A percentile compares a stretch with the other conserved stretches of the same genome.
Conservation (phyloP, 2,888 invertebrate genomes). For the Heliothis peltigera region DNA sequence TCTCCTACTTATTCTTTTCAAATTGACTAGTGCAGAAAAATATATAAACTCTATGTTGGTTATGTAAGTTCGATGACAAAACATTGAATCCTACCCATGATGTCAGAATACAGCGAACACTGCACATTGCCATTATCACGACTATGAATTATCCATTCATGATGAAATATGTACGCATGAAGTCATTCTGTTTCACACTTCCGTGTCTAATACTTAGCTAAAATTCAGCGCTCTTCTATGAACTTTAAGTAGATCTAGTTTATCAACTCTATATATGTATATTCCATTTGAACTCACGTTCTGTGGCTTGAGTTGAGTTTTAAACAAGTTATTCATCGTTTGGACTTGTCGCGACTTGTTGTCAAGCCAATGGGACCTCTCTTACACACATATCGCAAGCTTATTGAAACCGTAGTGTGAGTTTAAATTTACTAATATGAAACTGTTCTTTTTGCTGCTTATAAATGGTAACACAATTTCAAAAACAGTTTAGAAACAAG, state of each 20-base stretch:
- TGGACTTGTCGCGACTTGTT: conserved; percentile 52
- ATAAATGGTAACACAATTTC: not conserved
- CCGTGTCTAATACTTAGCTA: conserved; percentile 40
- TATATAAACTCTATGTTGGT: conserved; percentile 9
- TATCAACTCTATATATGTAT: conserved; percentile 15
- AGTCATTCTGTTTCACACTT: conserved; percentile 52
- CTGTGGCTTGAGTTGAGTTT: conserved; percentile 17
- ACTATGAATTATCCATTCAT: conserved; percentile 56
- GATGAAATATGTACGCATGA: conserved; percentile 57
- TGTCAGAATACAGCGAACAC: conserved; percentile 44
- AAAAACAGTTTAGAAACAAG: conserved; percentile 7
- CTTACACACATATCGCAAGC: not conserved
- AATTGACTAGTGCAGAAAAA: not conserved
- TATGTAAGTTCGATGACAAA: conserved; percentile 42
- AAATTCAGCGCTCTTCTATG: not conserved
- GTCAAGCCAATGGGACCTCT: conserved; percentile 8
- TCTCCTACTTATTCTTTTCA: not conserved
- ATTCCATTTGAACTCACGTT: conserved; percentile 15
- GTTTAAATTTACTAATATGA: not conserved
- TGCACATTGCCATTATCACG: conserved; percentile 53
- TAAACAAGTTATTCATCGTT: conserved; percentile 30
- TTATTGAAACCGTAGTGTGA: not conserved
- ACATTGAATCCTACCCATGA: conserved; percentile 38
- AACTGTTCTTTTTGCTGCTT: no score
- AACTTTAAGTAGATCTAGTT: conserved; percentile 1